phyloP scores from a whole-genome alignment of 2,113 vertebrate genomes.

The Ia io region DNA sequence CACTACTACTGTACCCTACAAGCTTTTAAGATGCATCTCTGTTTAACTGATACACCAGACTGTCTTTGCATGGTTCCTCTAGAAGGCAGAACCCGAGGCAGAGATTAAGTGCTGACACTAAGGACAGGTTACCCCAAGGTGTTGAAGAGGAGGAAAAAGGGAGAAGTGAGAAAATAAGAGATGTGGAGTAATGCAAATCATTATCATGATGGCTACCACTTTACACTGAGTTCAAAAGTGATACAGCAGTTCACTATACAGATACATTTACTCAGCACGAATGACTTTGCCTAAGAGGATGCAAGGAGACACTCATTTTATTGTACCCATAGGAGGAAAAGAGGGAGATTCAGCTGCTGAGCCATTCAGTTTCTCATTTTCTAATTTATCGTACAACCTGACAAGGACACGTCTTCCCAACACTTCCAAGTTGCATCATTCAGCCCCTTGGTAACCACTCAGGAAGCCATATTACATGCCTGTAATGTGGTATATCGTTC shows the following conservation, averaged over 20 bases:
- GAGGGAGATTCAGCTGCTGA: not conserved
- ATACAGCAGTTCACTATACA: not conserved
- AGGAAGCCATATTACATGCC: not conserved
- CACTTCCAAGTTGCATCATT: not conserved
- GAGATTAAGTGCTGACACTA: constrained; percentile 36
- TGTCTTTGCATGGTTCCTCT: not conserved
- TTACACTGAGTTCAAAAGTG: not conserved
- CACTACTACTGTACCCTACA: not conserved
- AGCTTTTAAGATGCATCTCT: constrained; percentile 41
- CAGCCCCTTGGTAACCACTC: not conserved
- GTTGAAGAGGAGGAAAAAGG: not conserved
- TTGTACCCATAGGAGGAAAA: not conserved
- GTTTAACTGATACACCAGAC: constrained; percentile 8
- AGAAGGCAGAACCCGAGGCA: constrained; percentile 26
- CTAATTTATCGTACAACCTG: not conserved
- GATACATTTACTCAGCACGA: not conserved
- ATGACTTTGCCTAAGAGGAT: not conserved
- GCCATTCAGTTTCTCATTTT: not conserved
- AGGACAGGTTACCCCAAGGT: not conserved
- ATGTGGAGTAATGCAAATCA: not conserved
- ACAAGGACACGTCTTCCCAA: not conserved
- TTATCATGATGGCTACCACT: not conserved
- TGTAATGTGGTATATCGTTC: not conserved
- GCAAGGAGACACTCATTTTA: not conserved
- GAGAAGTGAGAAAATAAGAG: constrained; percentile 3